Base-by-base conservation (phyloP, 2,888 invertebrate genomes). In the Caenorhabditis virilis region DNA sequence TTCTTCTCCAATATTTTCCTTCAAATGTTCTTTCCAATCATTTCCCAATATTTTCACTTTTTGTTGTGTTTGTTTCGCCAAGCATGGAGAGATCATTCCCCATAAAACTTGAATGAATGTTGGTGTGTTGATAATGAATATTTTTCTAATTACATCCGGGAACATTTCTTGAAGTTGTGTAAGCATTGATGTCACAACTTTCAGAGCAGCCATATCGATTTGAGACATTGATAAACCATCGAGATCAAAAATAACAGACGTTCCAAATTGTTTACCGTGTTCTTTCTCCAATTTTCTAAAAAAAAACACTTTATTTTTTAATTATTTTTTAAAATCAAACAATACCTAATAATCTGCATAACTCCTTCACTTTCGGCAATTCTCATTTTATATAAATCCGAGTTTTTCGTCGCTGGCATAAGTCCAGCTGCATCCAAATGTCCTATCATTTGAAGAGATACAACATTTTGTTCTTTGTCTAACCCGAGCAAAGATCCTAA, bases 351-450 rank as follows among this genome's bases (percentile, higher is more conserved):
- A 22, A 79, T 69, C 45, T 77, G 69, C 78, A 78, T 77, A 35
- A 79, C 78, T 20, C 78, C 79, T 45, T 79, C 78, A 43, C 77
- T 77, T 49, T 79, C 79, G 5, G 78, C 76, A 30, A 79, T 79
- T 42, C 79, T 52, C 75, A 76, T 76, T 22, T 67, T 27, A 52
- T 72, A 80, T 22, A 79, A 56, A 57, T 79, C 79, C n/a, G 69
- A 56, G 48, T 76, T 73, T 36, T 64, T 39, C 0, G 73, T 69
- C 47, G 72, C 73, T 20, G 71, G 73, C 71, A 75, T 69, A 20
- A 75, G 45, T 25, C 75, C 73, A 20, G 66, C 66, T 1, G 76
- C 78, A 49, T 79, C 79, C 15, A 78, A 46, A 36, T 66, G 60
- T 1, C 79, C 79, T 20, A 79, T 67, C 60, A 73, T 68, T 65